Conservation (phyloP, 2,797 vertebrate species). For the Bradypodion pumilum region DNA sequence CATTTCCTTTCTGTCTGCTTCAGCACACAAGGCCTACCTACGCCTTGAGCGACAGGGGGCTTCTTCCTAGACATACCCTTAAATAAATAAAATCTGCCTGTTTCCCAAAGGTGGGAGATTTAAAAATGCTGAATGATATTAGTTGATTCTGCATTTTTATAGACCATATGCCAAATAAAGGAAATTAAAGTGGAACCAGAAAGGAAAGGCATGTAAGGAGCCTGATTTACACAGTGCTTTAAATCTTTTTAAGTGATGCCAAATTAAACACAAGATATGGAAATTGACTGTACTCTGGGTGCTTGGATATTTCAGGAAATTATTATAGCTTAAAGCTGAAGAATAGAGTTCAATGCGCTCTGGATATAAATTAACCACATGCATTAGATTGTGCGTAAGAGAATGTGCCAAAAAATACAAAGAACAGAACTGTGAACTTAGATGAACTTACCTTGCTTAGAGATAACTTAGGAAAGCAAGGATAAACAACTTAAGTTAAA, state of each 20-base stretch:
- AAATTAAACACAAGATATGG: slow-evolving; percentile 56
- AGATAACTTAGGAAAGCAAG: slow-evolving; percentile 53
- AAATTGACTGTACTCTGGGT: slow-evolving; percentile 52
- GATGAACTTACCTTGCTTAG: slow-evolving; percentile 59
- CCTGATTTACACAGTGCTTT: slow-evolving; percentile 41
- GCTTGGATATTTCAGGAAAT: slow-evolving; percentile 33
- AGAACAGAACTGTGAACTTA: slow-evolving; percentile 46
- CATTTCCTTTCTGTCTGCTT: neutral
- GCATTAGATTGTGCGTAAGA: slow-evolving; percentile 30
- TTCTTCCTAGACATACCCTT: neutral
- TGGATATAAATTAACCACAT: slow-evolving; percentile 24
- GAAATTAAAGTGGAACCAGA: slow-evolving; percentile 35
- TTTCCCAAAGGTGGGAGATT: neutral
- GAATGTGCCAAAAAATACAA: slow-evolving; percentile 47
- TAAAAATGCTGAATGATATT: neutral
- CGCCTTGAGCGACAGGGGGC: neutral
- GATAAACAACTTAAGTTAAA: slow-evolving; percentile 53
- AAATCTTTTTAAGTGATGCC: slow-evolving; percentile 45
- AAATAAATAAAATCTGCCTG: neutral
- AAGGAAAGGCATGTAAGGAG: slow-evolving; percentile 27
- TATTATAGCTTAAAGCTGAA: slow-evolving; percentile 18
- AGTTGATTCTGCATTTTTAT: slow-evolving; percentile 17
- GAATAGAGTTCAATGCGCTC: slow-evolving; percentile 1
- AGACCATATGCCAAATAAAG: slow-evolving; percentile 7
- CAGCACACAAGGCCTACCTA: neutral